Evolutionary conservation across 2,888 invertebrate genomes (phyloP).

Genomic region (Phragmatobia fuliginosa): DNA sequence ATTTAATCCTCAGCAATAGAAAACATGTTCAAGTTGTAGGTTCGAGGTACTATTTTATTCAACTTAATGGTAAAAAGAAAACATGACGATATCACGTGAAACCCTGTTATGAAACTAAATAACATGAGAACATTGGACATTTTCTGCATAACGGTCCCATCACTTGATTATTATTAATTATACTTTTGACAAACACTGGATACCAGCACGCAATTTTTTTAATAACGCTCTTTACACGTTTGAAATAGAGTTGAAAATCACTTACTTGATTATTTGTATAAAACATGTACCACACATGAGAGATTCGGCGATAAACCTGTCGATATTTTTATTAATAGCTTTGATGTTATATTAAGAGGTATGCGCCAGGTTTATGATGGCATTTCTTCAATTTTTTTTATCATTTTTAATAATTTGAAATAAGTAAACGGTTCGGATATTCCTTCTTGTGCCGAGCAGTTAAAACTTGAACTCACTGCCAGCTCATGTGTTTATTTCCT

Average conservation of each 20-base stretch:
- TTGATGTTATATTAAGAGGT: conserved; percentile 40
- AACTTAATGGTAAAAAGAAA: not conserved
- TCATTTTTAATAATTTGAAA: not conserved
- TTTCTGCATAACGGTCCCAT: conserved; percentile 57
- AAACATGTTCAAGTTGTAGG: not conserved
- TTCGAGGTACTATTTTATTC: too few relatives aligned
- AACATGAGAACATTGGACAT: conserved; percentile 47
- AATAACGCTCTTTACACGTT: not conserved
- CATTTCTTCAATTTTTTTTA: not conserved
- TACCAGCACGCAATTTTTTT: not conserved
- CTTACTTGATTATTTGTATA: not conserved
- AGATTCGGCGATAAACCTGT: conserved; percentile 52
- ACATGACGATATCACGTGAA: not conserved
- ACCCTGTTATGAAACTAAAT: conserved; percentile 10
- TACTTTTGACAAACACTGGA: conserved; percentile 43
- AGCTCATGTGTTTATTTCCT: too few relatives aligned
- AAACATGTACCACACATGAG: not conserved
- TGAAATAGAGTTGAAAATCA: not conserved
- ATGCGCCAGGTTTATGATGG: not conserved
- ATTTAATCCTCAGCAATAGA: too few relatives aligned
- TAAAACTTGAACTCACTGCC: too few relatives aligned
- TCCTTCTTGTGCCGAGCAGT: too few relatives aligned
- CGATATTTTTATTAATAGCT: conserved; percentile 55
- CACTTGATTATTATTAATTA: conserved; percentile 67
- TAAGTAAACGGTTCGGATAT: too few relatives aligned